phyloP scores from a whole-genome alignment of 2,797 vertebrate genomes.

The Oreonectes daqikongensis region DNA sequence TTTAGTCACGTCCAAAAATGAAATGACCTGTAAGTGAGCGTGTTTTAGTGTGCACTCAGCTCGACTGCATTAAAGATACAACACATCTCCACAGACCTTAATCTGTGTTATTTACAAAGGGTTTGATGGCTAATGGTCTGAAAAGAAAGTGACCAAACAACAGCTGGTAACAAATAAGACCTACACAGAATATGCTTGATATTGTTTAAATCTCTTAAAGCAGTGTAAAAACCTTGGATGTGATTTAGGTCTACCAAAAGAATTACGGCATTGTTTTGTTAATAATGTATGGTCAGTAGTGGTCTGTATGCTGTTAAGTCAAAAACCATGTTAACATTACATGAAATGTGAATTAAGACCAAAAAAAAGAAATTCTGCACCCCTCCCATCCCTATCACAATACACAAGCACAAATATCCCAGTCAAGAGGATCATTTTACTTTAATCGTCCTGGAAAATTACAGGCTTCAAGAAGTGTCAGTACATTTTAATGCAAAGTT shows the following conservation, averaged over 20 bases:
- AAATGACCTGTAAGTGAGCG: conserved; percentile 14
- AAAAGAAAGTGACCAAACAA: conserved; percentile 15
- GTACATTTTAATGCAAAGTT: conserved; percentile 9
- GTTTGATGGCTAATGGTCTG: conserved; percentile 32
- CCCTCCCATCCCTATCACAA: too few species aligned
- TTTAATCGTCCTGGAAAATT: background rate
- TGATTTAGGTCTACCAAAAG: background rate
- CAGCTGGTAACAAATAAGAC: conserved; percentile 12
- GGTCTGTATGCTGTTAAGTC: background rate
- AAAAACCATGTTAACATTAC: background rate
- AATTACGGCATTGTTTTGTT: too few species aligned
- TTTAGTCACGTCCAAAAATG: conserved; percentile 7
- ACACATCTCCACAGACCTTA: background rate
- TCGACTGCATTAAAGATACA: background rate
- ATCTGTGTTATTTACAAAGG: conserved; percentile 23
- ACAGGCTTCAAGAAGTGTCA: background rate
- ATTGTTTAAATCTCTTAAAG: too few species aligned
- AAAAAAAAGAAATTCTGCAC: too few species aligned
- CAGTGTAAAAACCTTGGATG: background rate
- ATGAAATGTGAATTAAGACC: background rate
- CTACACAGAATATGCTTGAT: background rate
- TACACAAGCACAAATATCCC: conserved; percentile 1
- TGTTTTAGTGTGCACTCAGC: conserved; percentile 10
- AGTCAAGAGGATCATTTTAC: conserved; percentile 24
- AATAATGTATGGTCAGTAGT: too few species aligned